Evolutionary conservation across 2,113 vertebrate genomes (phyloP), one percentile per base, ranked within the genome.

Genomic region (Callipepla californica): DNA sequence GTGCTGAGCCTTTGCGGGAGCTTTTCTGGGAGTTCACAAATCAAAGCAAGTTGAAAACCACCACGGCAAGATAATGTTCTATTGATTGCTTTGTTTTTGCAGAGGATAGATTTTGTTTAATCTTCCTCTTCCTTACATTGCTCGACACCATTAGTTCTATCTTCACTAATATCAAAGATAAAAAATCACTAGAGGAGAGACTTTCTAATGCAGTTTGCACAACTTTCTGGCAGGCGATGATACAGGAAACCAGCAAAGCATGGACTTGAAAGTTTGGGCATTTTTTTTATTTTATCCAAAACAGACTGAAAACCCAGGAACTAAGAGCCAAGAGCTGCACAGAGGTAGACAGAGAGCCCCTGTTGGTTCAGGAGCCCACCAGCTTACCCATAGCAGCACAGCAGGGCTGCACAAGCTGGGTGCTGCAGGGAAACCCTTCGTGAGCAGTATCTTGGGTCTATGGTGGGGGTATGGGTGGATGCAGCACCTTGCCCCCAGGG

Each of bases 91-190:
- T 87, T 95, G 94, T 87, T 96, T 96, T 96, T 93, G 89, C 92
- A 91, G 72, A 72, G 89, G 92, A 95, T 94, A 93, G 96, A 96
- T 96, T 95, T 96, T 94, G 79, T 87, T 94, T 94, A 95, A 95
- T 96, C 95, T 96, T 93, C 95, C 87, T 73, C 93, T 92, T 89
- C 94, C 82, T 92, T 91, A 70, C 75, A 80, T 77, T 93, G 78
- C 85, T 95, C 85, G 78, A 91, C 67, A 82, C 65, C 67, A 85
- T 93, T 93, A 85, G 87, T 93, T 96, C 93, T 89, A 87, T 89
- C 94, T 91, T 91, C 86, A 80, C 47, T 67, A 81, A 87, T 72
- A 85, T 85, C 8, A 67, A 80, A 89, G 55, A 92, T 51, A 82
- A 92, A 89, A 87, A 88, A 83, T 7, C 70, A 74, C 77, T 69